These are phyloP conservation scores for Hirtodrosophila duncani DNA, from an alignment of 2,888 invertebrate genomes.

Conservation along the genomic window DNA sequence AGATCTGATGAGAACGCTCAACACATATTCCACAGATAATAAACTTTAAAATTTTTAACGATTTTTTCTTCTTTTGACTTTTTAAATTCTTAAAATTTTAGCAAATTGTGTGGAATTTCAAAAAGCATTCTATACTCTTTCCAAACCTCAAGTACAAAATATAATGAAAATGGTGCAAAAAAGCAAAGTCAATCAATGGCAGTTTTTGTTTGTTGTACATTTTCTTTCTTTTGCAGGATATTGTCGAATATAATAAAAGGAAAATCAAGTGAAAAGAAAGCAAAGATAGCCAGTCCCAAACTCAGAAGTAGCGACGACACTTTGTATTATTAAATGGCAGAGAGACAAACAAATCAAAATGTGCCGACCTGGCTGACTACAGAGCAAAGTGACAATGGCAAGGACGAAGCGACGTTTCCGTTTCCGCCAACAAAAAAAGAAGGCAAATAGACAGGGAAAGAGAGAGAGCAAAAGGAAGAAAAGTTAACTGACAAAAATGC, in stretches of 20 bases:
- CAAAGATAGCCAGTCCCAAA: not conserved
- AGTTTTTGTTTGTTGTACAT: constrained; percentile 22
- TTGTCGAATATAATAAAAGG: constrained; percentile 44
- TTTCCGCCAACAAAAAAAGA: constrained; percentile 43
- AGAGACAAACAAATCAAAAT: constrained; percentile 53
- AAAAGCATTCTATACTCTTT: too few species aligned
- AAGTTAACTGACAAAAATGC: constrained; percentile 48
- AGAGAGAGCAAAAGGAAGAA: not conserved
- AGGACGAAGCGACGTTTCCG: constrained; percentile 35
- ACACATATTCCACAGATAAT: too few species aligned
- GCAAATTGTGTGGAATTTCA: too few species aligned
- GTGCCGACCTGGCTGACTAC: too few species aligned
- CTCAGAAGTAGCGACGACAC: constrained; percentile 33
- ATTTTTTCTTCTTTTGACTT: too few species aligned
- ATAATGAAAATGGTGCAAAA: constrained; percentile 55
- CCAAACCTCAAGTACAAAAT: not conserved
- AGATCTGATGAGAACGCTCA: too few species aligned
- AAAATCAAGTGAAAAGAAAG: constrained; percentile 26
- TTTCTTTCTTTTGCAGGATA: constrained; percentile 12
- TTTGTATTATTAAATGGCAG: constrained; percentile 64
- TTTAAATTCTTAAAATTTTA: too few species aligned
- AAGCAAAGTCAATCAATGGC: constrained; percentile 59
- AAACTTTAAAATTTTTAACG: too few species aligned
- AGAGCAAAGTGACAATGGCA: constrained; percentile 54
- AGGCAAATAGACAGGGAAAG: constrained; percentile 3